These are phyloP conservation scores for Acipenser transmontanus DNA, from an alignment of 2,797 vertebrate species.

Conservation along the genomic window DNA sequence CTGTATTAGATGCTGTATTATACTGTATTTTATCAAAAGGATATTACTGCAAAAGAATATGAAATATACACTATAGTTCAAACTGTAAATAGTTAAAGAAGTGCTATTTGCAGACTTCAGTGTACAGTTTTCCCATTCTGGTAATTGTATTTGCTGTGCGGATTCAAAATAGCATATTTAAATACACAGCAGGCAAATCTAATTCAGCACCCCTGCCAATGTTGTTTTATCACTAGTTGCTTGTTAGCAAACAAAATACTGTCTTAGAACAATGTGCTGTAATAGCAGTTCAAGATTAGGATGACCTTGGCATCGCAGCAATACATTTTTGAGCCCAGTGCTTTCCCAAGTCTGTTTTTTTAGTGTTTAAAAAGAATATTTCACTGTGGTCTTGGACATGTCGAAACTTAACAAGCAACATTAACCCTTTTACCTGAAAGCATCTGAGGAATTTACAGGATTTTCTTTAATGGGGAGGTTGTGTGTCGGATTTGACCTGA, in stretches of 20 bases:
- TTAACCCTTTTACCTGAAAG: too few species aligned
- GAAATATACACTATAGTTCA: too few species aligned
- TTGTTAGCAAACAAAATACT: slow-evolving; percentile 28
- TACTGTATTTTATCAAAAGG: too few species aligned
- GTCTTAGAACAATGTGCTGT: slow-evolving; percentile 27
- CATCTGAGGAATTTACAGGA: too few species aligned
- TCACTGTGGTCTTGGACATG: too few species aligned
- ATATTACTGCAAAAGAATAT: too few species aligned
- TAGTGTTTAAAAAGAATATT: too few species aligned
- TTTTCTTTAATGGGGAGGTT: too few species aligned
- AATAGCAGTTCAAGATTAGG: slow-evolving; percentile 43
- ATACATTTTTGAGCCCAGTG: slow-evolving; percentile 17
- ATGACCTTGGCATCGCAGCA: slow-evolving; percentile 25
- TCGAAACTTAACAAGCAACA: too few species aligned
- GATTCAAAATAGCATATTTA: slow-evolving; percentile 56
- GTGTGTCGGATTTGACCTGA: too few species aligned
- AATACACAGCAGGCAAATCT: slow-evolving; percentile 54
- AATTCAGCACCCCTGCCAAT: slow-evolving; percentile 43
- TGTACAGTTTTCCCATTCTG: slow-evolving; percentile 36
- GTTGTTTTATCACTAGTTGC: slow-evolving; percentile 49
- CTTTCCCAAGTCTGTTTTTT: slow-evolving; percentile 15
- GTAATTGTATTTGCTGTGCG: slow-evolving; percentile 41
- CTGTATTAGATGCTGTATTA: too few species aligned
- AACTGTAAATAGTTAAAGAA: too few species aligned
- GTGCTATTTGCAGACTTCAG: slow-evolving; percentile 18